These are phyloP conservation scores for Erinaceus europaeus DNA, from an alignment of 2,113 vertebrate species.

Conservation along the genomic window DNA sequence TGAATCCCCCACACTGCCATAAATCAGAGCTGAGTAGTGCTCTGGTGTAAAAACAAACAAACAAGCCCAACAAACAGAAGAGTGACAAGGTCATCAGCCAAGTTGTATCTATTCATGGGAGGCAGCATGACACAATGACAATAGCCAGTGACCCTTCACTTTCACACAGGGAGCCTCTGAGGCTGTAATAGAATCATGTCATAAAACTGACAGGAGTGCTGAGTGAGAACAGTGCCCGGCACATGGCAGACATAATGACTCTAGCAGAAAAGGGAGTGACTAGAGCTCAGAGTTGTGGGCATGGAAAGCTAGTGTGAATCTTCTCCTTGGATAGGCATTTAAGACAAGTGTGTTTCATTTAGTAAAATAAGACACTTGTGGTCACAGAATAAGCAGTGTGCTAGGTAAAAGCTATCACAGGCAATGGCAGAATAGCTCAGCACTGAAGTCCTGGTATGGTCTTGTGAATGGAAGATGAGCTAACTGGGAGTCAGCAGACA, in stretches of 20 bases:
- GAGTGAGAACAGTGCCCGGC: background rate
- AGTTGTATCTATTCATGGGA: background rate
- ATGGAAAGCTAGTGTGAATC: background rate
- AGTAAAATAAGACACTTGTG: background rate
- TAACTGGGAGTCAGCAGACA: background rate
- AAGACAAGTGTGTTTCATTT: background rate
- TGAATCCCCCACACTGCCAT: too few relatives aligned
- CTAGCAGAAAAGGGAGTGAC: background rate
- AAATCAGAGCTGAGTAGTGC: too few relatives aligned
- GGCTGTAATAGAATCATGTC: background rate
- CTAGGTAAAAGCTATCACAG: background rate
- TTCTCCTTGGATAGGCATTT: background rate
- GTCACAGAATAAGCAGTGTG: background rate
- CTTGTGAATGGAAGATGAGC: background rate
- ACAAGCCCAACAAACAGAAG: background rate
- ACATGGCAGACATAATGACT: background rate
- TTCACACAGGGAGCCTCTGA: background rate
- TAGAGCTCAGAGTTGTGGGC: background rate
- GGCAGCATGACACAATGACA: background rate
- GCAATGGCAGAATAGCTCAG: background rate
- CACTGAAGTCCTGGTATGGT: background rate
- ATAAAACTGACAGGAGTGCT: background rate
- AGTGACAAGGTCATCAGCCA: background rate
- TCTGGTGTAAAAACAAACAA: too few relatives aligned
- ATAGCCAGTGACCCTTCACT: background rate